phyloP scores from a whole-genome alignment of 2,888 invertebrate species.

The Alentia gelatinosa region DNA sequence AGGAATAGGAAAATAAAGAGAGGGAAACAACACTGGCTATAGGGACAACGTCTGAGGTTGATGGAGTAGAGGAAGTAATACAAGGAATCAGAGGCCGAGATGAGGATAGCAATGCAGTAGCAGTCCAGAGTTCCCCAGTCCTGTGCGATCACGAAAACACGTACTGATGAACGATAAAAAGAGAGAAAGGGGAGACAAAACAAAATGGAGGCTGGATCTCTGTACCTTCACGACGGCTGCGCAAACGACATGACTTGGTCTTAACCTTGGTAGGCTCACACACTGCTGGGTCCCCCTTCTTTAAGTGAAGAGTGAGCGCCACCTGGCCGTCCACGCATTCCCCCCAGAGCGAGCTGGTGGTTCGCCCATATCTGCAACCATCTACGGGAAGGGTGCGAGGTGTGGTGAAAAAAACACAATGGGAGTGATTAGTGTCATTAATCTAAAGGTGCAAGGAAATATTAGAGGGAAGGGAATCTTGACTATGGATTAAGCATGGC shows the following conservation, averaged over 20 bases:
- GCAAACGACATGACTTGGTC: neutral
- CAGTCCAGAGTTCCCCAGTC: neutral
- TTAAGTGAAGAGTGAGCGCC: neutral
- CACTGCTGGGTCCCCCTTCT: slow-evolving; percentile 30
- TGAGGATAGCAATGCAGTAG: neutral
- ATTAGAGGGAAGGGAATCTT: too few species aligned
- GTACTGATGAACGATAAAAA: neutral
- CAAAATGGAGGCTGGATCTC: neutral
- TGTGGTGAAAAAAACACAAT: too few species aligned
- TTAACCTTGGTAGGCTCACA: neutral
- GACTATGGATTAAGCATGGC: too few species aligned
- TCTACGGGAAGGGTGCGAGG: too few species aligned
- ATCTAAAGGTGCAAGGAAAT: too few species aligned
- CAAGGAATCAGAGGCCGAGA: neutral
- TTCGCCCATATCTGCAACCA: neutral
- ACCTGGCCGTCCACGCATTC: neutral
- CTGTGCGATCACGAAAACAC: neutral
- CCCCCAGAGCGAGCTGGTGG: neutral
- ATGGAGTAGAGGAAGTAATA: neutral
- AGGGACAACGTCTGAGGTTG: too few species aligned
- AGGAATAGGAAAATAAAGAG: too few species aligned
- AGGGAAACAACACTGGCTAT: too few species aligned
- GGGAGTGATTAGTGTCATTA: too few species aligned
- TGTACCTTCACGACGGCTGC: slow-evolving; percentile 24
- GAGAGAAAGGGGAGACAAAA: neutral